Evolutionary conservation across 2,113 vertebrate genomes (phyloP), one percentile per base, ranked within the genome.

Genomic region (Rhea americana): DNA sequence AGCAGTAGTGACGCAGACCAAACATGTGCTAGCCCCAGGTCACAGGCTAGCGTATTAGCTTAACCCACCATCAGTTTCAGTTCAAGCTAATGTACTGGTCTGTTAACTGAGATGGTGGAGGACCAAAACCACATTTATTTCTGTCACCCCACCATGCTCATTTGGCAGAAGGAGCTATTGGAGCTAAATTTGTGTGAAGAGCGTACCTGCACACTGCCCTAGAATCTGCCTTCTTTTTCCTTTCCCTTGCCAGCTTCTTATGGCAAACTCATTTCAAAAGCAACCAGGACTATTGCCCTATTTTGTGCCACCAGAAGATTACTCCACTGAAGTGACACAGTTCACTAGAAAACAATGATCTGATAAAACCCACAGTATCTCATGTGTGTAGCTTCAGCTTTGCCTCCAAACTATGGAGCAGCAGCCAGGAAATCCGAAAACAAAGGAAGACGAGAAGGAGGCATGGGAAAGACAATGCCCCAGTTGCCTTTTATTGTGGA

Each of bases 221-320:
- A 55, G 4, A 45, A 39, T 58, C 65, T 75, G 56, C 7, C 41
- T 67, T 43, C 7, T 4, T 7, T 63, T 51, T 61, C 35, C 55
- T 53, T 28, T 73, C 63, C 91, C 55, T 58, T 71, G 87, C 47
- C 75, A 89, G 66, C 75, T 85, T 82, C 82, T 62, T 35, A 30
- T 0, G 0, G 84, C 56, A 1, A 2, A 62, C 71, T 91, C 8
- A 0, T 91, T 87, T 90, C 90, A 77, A 88, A 30, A 77, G 82
- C 68, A 83, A 39, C 48, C 30, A 74, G 65, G 47, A 62, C 50
- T 55, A 62, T 67, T 43, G 88, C 68, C 41, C 39, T 76, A 73
- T 62, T 93, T 78, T 85, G 50, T 91, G 63, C 85, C 91, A 88
- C 47, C 65, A 91, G 56, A 62, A 86, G 82, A 81, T 81, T 76